Conservation (phyloP, 2,888 invertebrate genomes). For the Sarcophaga carnaria region DNA sequence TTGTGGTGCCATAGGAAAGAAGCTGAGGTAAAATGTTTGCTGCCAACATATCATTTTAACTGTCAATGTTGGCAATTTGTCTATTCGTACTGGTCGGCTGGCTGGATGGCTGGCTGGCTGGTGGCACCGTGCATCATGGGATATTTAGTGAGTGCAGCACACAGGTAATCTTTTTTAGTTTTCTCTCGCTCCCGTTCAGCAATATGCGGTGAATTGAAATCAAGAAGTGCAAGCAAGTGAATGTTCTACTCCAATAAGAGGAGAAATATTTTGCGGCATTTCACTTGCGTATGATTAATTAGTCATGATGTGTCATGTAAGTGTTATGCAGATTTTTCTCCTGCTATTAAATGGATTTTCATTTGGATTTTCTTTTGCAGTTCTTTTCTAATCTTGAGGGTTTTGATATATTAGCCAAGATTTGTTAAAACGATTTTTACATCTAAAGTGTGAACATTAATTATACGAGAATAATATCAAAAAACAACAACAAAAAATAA, state of each 20-base stretch:
- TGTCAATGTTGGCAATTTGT: constrained; percentile 57
- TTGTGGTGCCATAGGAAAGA: neutral
- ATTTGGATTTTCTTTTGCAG: neutral
- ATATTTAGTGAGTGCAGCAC: neutral
- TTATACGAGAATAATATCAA: constrained; percentile 16
- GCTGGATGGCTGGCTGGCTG: no score
- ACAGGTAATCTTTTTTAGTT: constrained; percentile 52
- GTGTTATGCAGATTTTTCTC: constrained; percentile 47
- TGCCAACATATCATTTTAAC: constrained; percentile 32
- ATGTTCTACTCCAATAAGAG: constrained; percentile 17
- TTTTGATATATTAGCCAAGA: constrained; percentile 63
- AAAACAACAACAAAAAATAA: neutral
- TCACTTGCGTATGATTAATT: constrained; percentile 60
- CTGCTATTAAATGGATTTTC: constrained; percentile 21
- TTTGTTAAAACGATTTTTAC: constrained; percentile 56
- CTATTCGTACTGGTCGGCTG: constrained; percentile 13
- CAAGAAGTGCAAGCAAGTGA: neutral
- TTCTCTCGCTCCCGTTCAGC: neutral
- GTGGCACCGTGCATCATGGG: no score
- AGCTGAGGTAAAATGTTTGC: neutral
- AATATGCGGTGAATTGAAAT: neutral
- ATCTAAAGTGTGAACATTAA: constrained; percentile 61
- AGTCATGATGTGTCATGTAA: constrained; percentile 59
- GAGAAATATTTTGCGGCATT: constrained; percentile 24
- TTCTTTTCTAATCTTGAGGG: neutral